A percentile compares a stretch with the other conserved stretches of the same genome.
phyloP scores from a whole-genome alignment of 2,113 vertebrate genomes.

The Varanus salvator region DNA sequence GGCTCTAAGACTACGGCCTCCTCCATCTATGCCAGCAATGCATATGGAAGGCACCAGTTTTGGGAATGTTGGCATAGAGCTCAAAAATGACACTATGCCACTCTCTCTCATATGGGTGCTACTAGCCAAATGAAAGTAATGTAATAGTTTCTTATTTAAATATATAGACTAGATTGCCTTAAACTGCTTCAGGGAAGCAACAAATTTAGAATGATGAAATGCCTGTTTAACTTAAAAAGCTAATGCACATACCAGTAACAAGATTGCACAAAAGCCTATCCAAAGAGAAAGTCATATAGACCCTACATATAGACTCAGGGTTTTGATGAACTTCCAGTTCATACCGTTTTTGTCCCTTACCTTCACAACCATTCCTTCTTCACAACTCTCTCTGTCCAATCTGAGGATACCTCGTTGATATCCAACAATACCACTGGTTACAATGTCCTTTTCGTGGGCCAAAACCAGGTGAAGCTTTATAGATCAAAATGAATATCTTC shows the following conservation, averaged over 20 bases:
- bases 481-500: not conserved
- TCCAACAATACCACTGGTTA: not conserved
- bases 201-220: not conserved
- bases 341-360: too few species aligned
- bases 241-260: constrained; percentile 15
- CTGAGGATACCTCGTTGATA: not conserved
- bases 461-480: not conserved
- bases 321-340: not conserved
- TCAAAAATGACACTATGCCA: constrained; percentile 39
- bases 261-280: constrained; percentile 4
- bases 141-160: not conserved
- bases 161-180: not conserved
- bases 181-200: not conserved
- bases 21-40: too few species aligned
- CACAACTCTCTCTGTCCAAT: not conserved
- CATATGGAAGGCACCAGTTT: too few species aligned
- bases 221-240: not conserved
- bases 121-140: constrained; percentile 43
- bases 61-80: not conserved
- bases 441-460: not conserved
- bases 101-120: not conserved
- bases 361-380: not conserved
- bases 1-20: too few species aligned
- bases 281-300: not conserved
- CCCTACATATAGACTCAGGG: not conserved